phyloP scores from a whole-genome alignment of 2,113 vertebrate genomes.

The Bathybates hornii region DNA sequence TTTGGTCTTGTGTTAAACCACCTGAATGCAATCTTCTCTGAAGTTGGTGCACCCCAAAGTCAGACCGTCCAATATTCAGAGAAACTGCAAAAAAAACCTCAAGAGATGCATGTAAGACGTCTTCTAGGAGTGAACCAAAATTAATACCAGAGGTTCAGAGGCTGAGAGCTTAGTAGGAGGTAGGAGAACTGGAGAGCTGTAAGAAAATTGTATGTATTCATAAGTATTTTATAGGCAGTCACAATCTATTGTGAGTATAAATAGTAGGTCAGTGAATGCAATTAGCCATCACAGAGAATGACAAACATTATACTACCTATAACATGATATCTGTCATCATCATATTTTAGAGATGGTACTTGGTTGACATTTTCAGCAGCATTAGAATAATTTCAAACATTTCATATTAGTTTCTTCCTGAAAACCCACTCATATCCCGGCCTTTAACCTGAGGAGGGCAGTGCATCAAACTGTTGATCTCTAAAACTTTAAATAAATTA shows the following conservation, averaged over 20 bases:
- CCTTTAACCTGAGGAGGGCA: not conserved
- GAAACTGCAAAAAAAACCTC: not conserved
- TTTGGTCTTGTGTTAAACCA: not conserved
- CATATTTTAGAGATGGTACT: not conserved
- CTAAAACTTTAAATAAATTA: not conserved
- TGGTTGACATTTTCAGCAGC: not conserved
- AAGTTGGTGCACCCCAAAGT: not conserved
- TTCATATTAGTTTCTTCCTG: not conserved
- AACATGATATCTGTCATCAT: not conserved
- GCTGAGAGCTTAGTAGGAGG: not conserved
- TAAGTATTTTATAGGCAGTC: not conserved
- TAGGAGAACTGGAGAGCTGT: not conserved
- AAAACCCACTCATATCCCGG: not conserved
- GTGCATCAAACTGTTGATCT: not conserved
- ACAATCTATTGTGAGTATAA: not conserved
- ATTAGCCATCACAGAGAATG: not conserved
- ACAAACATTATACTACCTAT: not conserved
- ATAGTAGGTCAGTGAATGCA: not conserved
- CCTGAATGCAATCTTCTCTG: not conserved
- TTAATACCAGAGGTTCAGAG: too few relatives aligned
- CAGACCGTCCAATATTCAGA: not conserved
- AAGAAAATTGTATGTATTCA: too few relatives aligned
- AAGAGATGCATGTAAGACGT: not conserved
- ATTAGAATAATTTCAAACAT: not conserved
- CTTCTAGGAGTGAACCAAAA: not conserved